Percentiles rank a stretch among this genome's conserved stretches.
Conservation (phyloP, 2,888 invertebrate species). For the Ceriagrion tenellum region DNA sequence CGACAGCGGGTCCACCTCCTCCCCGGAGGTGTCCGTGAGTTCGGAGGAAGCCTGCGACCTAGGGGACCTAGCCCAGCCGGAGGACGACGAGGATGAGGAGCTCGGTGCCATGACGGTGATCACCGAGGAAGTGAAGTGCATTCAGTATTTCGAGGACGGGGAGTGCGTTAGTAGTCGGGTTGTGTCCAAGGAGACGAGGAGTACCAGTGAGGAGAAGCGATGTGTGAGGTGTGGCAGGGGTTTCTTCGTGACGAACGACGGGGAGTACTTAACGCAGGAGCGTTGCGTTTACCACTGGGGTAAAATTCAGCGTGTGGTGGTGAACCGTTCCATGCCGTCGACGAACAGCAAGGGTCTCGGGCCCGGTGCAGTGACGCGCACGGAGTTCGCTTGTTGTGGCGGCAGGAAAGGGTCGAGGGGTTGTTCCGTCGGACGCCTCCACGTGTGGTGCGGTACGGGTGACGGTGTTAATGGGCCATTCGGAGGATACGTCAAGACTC, state of each 20-base stretch:
- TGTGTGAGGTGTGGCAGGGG: slow-evolving; percentile 87
- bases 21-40: slow-evolving; percentile 64
- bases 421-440: slow-evolving; percentile 83
- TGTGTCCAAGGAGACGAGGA: slow-evolving; percentile 57
- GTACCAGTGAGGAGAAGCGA: slow-evolving; percentile 74
- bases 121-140: slow-evolving; percentile 40
- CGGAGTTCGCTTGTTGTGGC: slow-evolving; percentile 84
- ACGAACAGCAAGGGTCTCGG: slow-evolving; percentile 68
- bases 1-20: slow-evolving; percentile 51
- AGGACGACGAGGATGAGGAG: slow-evolving; percentile 63
- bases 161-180: background rate
- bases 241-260: slow-evolving; percentile 86
- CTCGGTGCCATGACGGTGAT: slow-evolving; percentile 42
- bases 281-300: slow-evolving; percentile 95
- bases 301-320: slow-evolving; percentile 80
- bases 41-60: slow-evolving; percentile 64
- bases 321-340: slow-evolving; percentile 69
- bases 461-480: slow-evolving; percentile 88
- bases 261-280: slow-evolving; percentile 86
- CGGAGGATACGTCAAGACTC: slow-evolving; percentile 83
- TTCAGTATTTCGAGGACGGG: slow-evolving; percentile 20
- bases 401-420: slow-evolving; percentile 80
- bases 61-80: slow-evolving; percentile 56
- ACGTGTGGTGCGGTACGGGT: slow-evolving; percentile 88
- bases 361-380: slow-evolving; percentile 71